Conservation (phyloP, 1,140 invertebrate genomes). For the Drosophila pseudoobscura region DNA sequence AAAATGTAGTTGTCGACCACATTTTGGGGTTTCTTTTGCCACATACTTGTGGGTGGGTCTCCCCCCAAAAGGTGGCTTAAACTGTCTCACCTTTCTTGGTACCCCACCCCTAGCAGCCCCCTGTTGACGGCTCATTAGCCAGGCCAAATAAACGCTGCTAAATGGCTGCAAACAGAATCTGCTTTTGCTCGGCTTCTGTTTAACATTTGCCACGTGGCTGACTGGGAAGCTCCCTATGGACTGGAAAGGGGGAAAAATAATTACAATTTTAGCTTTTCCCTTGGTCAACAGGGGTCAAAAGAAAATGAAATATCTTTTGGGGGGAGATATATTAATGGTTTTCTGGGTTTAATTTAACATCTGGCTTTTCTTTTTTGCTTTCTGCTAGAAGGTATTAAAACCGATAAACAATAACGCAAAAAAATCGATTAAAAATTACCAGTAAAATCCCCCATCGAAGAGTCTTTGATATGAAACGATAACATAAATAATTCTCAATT, state of each 20-base stretch:
- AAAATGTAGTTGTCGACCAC: constrained; percentile 10
- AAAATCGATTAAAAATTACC: no score
- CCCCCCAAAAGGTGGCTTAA: constrained; percentile 8
- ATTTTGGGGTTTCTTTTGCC: constrained; percentile 31
- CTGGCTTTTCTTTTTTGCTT: no score
- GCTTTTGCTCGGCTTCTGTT: constrained; percentile 42
- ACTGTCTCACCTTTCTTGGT: constrained; percentile 18
- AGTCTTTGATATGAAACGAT: no score
- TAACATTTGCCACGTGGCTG: constrained; percentile 45
- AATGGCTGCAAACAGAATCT: constrained; percentile 39
- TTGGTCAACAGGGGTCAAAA: background rate
- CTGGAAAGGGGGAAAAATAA: constrained; percentile 25
- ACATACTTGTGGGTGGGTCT: constrained; percentile 39
- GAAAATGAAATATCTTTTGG: constrained; percentile 13
- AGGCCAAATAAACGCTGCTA: constrained; percentile 59
- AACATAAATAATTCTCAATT: no score
- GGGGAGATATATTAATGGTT: constrained; percentile 1
- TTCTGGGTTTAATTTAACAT: background rate
- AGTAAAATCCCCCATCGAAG: no score
- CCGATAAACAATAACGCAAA: no score
- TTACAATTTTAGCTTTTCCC: constrained; percentile 35
- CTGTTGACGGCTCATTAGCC: constrained; percentile 66
- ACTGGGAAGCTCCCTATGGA: background rate
- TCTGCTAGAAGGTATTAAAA: no score
- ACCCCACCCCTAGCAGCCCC: background rate